phyloP scores from a whole-genome alignment of 2,113 vertebrate genomes.

The Peromyscus leucopus region DNA sequence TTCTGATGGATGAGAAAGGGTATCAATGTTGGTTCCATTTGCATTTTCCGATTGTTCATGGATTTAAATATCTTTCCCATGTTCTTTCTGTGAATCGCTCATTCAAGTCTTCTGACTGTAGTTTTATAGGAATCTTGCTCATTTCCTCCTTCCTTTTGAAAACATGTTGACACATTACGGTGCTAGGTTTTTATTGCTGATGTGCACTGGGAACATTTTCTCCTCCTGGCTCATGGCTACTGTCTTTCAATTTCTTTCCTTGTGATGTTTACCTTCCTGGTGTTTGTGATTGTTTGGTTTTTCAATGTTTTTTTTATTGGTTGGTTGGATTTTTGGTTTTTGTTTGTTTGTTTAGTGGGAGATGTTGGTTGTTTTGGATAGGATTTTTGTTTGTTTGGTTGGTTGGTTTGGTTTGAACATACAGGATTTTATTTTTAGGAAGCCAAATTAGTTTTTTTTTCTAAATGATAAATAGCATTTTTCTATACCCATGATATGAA shows the following conservation, averaged over 20 bases:
- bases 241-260: background rate
- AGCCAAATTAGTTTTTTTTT: constrained; percentile 11
- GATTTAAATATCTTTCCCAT: background rate
- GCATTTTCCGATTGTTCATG: background rate
- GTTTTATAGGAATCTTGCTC: background rate
- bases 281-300: background rate
- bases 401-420: background rate
- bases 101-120: background rate
- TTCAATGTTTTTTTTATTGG: background rate
- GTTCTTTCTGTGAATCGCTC: constrained; percentile 2
- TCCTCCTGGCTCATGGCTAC: background rate
- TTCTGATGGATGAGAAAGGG: background rate
- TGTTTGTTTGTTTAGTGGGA: background rate
- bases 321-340: background rate
- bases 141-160: background rate
- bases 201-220: background rate
- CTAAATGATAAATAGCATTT: constrained; percentile 1
- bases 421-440: background rate
- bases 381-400: background rate
- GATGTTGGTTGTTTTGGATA: background rate
- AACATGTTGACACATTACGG: background rate
- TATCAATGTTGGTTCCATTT: background rate
- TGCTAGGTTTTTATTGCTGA: background rate
- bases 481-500: background rate
- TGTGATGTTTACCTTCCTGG: background rate